These are phyloP conservation scores for Alectura lathami DNA, from an alignment of 2,113 vertebrate species.

Conservation along the genomic window DNA sequence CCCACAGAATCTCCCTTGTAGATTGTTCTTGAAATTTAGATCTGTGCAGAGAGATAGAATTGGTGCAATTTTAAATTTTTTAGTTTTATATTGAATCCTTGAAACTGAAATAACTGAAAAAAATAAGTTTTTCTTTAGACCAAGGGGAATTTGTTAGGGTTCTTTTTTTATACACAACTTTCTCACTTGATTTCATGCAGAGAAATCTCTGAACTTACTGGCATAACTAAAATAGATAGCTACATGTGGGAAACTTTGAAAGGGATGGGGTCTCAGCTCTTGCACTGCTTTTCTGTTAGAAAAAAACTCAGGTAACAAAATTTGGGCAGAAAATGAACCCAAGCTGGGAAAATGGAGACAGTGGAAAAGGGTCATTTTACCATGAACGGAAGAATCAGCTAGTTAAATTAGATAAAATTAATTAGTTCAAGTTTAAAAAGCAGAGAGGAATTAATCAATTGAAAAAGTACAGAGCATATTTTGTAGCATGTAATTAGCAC, in stretches of 20 bases:
- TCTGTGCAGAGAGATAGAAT: neutral
- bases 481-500: neutral
- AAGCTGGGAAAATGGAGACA: neutral
- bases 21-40: neutral
- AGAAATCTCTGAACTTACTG: neutral
- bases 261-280: neutral
- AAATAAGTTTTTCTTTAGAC: neutral
- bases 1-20: neutral
- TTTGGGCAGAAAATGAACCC: neutral
- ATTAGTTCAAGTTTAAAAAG: neutral
- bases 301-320: neutral
- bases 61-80: neutral
- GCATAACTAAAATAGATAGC: neutral
- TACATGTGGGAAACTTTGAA: neutral
- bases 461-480: neutral
- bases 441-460: neutral
- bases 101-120: neutral
- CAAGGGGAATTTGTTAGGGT: neutral
- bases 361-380: neutral
- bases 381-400: neutral
- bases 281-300: neutral
- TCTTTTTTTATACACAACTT: neutral
- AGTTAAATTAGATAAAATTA: neutral
- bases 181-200: neutral
- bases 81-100: neutral